Conservation (phyloP, 2,113 vertebrate species). For the Megalops atlanticus region DNA sequence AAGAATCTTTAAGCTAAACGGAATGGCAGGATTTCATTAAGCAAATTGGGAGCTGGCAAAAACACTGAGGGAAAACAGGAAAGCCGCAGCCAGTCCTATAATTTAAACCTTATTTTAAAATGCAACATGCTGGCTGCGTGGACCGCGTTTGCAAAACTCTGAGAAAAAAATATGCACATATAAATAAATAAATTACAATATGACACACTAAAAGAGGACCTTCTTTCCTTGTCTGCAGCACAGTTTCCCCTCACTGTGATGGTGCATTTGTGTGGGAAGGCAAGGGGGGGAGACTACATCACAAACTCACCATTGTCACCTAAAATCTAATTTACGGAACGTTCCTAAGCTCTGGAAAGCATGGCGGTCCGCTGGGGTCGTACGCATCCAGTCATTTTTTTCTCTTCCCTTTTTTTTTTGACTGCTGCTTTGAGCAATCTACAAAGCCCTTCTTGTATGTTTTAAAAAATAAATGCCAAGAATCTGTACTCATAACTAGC, state of each 20-base stretch:
- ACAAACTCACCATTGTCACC: slow-evolving; percentile 57
- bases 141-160: slow-evolving; percentile 69
- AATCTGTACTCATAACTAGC: no score
- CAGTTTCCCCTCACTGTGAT: slow-evolving; percentile 49
- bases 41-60: slow-evolving; percentile 98
- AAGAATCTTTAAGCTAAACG: slow-evolving; percentile 87
- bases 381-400: not conserved
- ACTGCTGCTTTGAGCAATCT: not conserved
- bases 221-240: slow-evolving; percentile 35
- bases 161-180: slow-evolving; percentile 25
- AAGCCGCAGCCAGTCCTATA: slow-evolving; percentile 94
- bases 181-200: slow-evolving; percentile 11
- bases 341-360: slow-evolving; percentile 47
- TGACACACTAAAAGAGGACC: slow-evolving; percentile 14
- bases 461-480: no score
- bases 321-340: slow-evolving; percentile 56
- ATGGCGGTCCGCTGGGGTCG: not conserved
- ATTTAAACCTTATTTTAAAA: slow-evolving; percentile 98
- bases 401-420: no score
- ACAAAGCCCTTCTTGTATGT: not conserved
- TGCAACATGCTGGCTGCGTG: slow-evolving; percentile 78
- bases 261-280: no score
- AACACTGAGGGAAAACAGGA: slow-evolving; percentile 90
- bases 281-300: slow-evolving; percentile 40
- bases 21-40: slow-evolving; percentile 99